Percentiles rank a stretch among this genome's conserved stretches.
phyloP scores from a whole-genome alignment of 2,888 invertebrate genomes.

The Parnassius glacialis region DNA sequence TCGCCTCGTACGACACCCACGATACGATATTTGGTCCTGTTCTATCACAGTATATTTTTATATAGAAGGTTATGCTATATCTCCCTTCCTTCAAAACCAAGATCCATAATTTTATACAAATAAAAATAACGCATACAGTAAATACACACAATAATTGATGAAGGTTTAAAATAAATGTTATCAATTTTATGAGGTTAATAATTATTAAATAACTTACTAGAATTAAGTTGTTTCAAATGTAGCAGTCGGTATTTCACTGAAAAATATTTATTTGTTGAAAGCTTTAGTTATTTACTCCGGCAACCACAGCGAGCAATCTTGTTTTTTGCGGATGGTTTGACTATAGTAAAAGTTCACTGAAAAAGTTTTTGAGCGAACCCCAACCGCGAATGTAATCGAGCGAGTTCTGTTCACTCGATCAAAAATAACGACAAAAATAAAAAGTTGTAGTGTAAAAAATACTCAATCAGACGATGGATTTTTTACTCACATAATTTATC shows the following conservation, averaged over 20 bases:
- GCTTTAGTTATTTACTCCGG: slow-evolving; percentile 14
- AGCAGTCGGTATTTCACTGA: slow-evolving; percentile 1
- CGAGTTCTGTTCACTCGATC: slow-evolving; percentile 11
- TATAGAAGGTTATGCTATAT: too few relatives aligned
- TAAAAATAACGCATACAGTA: too few relatives aligned
- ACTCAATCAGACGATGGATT: slow-evolving; percentile 3
- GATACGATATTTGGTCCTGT: too few relatives aligned
- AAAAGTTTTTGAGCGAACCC: slow-evolving; percentile 19
- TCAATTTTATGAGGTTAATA: too few relatives aligned
- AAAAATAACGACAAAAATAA: slow-evolving; percentile 9
- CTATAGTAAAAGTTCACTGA: slow-evolving; percentile 13
- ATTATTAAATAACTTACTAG: slow-evolving; percentile 1
- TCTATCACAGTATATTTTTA: too few relatives aligned
- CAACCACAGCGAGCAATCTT: slow-evolving; percentile 7
- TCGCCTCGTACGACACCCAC: too few relatives aligned
- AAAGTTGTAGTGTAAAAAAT: not conserved
- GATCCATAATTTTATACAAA: too few relatives aligned
- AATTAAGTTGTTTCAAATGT: slow-evolving; percentile 3
- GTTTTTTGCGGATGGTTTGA: slow-evolving; percentile 17
- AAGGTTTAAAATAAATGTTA: too few relatives aligned
- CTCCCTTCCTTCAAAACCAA: too few relatives aligned
- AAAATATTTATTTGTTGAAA: slow-evolving; percentile 7
- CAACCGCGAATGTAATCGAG: slow-evolving; percentile 22
- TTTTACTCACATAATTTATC: slow-evolving; percentile 11
- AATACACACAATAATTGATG: too few relatives aligned